Base-by-base conservation (phyloP, 1,140 invertebrate species). In the Berghia stephanieae region DNA sequence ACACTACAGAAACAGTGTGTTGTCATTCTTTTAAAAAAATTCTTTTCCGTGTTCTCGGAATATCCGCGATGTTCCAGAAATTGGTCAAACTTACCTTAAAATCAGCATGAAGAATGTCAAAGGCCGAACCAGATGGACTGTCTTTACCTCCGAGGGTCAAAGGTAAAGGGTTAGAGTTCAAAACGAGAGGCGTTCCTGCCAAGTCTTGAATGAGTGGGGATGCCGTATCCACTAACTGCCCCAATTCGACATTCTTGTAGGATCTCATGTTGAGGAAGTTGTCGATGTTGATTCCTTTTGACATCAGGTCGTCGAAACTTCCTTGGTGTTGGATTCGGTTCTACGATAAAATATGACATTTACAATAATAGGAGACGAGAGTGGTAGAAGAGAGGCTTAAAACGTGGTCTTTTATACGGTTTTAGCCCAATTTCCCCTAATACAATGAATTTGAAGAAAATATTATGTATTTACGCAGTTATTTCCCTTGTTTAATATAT, bases 51-150 rank as follows among this genome's bases (percentile, higher is more conserved):
- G n/a, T n/a, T n/a, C n/a, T n/a, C n/a, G n/a, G n/a, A n/a, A n/a
- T n/a, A n/a, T n/a, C n/a, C n/a, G n/a, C n/a, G n/a, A n/a, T n/a
- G n/a, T n/a, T n/a, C n/a, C n/a, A n/a, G n/a, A n/a, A n/a, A n/a
- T n/a, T 24, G 24, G 18, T 67, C 24, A 38, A 4, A 34, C 36
- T 49, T 8, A 81, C 80, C 80, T 81, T 81, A 34, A 79, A 49
- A 34, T 81, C 80, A 69, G 74, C 72, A 21, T 79, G 80, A 8
- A 81, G 76, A 63, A 81, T 79, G 34, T 81, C 80, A 44, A 79
- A 79, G 10, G 72, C 72, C 49, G 80, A 81, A 4, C 80, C 80
- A 27, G 78, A 69, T 27, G 76, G 66, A 55, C 75, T 81, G 71
- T 79, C 78, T 66, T 81, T 81, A 10, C 77, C 38, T 18, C 71